These are phyloP conservation scores for Pogonognathellus flavescens DNA, from an alignment of 1,140 invertebrate genomes.

Conservation along the genomic window DNA sequence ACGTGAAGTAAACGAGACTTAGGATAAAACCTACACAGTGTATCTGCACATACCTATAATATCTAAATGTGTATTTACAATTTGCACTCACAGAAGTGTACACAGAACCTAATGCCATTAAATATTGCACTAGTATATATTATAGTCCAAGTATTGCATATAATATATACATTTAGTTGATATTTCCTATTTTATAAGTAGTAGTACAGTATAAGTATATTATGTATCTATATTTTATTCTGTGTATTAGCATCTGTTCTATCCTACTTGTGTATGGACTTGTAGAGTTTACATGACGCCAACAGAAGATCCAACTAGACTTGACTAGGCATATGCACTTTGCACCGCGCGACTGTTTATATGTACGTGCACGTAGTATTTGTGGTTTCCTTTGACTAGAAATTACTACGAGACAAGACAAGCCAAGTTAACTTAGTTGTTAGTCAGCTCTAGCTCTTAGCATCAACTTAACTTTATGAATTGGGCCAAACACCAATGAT, in stretches of 20 bases:
- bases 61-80: not conserved
- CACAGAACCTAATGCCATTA: no score
- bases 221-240: not conserved
- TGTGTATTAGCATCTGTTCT: no score
- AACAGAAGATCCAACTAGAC: not conserved
- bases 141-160: no score
- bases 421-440: conserved; percentile 12
- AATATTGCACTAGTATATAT: no score
- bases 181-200: not conserved
- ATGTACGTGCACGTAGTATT: conserved; percentile 15
- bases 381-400: conserved; percentile 28
- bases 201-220: not conserved
- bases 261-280: not conserved
- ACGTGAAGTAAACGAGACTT: conserved; percentile 25
- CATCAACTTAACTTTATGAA: conserved; percentile 50
- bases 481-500: conserved; percentile 60
- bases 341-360: conserved; percentile 31
- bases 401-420: not conserved
- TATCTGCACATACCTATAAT: not conserved
- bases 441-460: conserved; percentile 27
- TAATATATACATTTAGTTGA: no score
- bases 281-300: not conserved
- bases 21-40: not conserved
- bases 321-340: conserved; percentile 17
- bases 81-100: not conserved